Percentiles rank a stretch among this genome's conserved stretches.
Conservation (phyloP, 2,113 vertebrate genomes). For the Zootoca vivipara region DNA sequence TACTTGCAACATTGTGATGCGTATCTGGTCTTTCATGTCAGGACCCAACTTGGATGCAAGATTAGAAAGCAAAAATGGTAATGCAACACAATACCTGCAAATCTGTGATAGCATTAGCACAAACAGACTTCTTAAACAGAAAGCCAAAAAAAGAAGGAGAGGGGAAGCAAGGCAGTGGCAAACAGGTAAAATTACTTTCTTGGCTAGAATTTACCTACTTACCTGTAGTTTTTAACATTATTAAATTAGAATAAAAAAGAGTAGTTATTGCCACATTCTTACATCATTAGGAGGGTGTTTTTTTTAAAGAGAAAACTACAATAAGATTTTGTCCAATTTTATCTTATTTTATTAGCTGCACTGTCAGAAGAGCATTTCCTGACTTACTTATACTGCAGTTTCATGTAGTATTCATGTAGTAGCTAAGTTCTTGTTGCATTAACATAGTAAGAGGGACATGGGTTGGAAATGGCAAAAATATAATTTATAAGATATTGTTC, state of each 20-base stretch:
- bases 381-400: not conserved
- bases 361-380: not conserved
- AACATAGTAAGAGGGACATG: not conserved
- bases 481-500: not conserved
- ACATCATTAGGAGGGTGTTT: not conserved
- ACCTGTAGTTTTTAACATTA: not conserved
- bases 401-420: not conserved
- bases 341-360: not conserved
- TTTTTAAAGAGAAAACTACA: not conserved
- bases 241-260: too few species aligned
- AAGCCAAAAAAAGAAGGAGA: constrained; percentile 93
- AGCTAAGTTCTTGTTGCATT: not conserved
- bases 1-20: constrained; percentile 62
- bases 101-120: constrained; percentile 89
- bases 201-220: constrained; percentile 19
- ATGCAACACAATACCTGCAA: constrained; percentile 90
- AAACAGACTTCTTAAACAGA: constrained; percentile 92
- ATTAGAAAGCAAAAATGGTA: constrained; percentile 90
- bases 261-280: not conserved
- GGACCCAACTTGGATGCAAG: constrained; percentile 89
- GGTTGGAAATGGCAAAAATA: not conserved
- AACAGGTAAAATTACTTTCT: constrained; percentile 84
- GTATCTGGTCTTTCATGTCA: constrained; percentile 74
- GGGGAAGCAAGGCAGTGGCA: constrained; percentile 94
- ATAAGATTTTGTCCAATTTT: not conserved